Conservation (phyloP, 2,797 vertebrate species). For the Sebastes kiyomatsui region DNA sequence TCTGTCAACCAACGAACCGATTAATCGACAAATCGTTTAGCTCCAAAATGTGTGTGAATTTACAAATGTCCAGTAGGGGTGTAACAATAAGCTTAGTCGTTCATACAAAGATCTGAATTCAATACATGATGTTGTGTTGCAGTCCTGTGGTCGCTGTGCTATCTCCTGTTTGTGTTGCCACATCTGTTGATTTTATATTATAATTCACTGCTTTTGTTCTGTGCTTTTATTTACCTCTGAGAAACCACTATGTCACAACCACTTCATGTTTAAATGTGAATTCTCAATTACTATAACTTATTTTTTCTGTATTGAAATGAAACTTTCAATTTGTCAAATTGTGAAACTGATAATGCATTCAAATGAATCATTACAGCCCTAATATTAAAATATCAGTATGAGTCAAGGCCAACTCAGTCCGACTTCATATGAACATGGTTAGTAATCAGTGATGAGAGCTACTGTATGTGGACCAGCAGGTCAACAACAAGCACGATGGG, state of each 20-base stretch:
- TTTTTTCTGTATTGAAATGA: not conserved
- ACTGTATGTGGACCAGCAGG: not conserved
- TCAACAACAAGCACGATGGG: constrained; percentile 11
- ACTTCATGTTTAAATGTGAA: no score
- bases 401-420: not conserved
- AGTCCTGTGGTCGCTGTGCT: constrained; percentile 2
- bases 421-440: constrained; percentile 26
- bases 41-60: not conserved
- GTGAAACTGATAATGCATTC: not conserved
- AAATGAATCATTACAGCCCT: not conserved
- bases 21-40: not conserved
- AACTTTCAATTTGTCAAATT: not conserved
- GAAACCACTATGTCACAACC: not conserved
- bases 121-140: not conserved
- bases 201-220: not conserved
- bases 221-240: not conserved
- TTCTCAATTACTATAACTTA: not conserved
- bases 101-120: not conserved
- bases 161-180: not conserved
- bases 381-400: no score
- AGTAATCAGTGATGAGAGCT: constrained; percentile 33
- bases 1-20: not conserved
- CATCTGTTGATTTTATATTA: constrained; percentile 1
- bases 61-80: not conserved
- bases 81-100: not conserved